Conservation (phyloP, 2,113 vertebrate species). For the Chloroceryle aenea region DNA sequence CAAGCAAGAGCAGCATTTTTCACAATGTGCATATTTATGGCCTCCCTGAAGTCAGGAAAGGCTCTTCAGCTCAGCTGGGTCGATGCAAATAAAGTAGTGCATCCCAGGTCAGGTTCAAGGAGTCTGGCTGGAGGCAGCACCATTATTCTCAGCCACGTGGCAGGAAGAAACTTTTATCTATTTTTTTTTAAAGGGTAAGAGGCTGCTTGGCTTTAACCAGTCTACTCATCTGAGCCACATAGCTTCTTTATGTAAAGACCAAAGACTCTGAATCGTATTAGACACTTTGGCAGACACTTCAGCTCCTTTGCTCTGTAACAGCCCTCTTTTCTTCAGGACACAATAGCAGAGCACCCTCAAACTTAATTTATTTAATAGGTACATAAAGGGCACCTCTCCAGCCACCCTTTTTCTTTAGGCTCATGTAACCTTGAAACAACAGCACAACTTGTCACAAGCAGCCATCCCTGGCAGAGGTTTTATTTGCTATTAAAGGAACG, state of each 20-base stretch:
- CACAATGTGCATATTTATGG: background rate
- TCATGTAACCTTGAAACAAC: background rate
- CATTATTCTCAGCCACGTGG: background rate
- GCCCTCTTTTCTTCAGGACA: background rate
- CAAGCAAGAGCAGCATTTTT: background rate
- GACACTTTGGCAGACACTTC: background rate
- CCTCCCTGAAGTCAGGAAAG: background rate
- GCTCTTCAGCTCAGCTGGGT: background rate
- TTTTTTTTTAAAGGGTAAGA: conserved; percentile 21
- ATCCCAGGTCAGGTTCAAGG: conserved; percentile 9
- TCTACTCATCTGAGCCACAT: background rate
- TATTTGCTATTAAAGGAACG: background rate
- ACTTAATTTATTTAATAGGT: conserved; percentile 2
- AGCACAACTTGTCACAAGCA: background rate
- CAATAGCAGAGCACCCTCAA: conserved; percentile 19
- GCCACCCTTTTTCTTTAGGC: background rate
- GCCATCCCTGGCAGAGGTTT: background rate
- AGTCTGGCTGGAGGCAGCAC: background rate
- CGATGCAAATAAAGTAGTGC: background rate
- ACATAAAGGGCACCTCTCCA: background rate
- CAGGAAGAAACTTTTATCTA: background rate
- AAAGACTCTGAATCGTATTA: background rate
- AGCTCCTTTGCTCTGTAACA: background rate
- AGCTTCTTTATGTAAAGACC: background rate
- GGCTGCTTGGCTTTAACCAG: background rate